Evolutionary conservation across 1,140 invertebrate species (phyloP).

Genomic region (Zaprionus taronus): DNA sequence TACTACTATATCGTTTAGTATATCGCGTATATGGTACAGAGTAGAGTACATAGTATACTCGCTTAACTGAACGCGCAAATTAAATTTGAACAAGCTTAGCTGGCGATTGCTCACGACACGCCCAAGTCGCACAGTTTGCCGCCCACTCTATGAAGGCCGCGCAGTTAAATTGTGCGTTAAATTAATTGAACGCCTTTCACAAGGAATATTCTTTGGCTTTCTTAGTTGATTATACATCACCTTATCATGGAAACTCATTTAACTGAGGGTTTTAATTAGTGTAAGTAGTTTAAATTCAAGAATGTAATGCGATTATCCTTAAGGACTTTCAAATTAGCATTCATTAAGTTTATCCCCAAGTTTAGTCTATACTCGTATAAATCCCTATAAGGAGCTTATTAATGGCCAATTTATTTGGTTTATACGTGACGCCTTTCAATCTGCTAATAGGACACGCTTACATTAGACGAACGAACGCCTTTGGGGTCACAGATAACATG

Average conservation of each 20-base stretch:
- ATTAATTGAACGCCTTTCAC: constrained; percentile 37
- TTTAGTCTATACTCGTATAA: not conserved
- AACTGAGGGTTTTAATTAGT: not conserved
- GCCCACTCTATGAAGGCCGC: not conserved
- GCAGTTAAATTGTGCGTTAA: constrained; percentile 36
- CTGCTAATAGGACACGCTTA: constrained; percentile 22
- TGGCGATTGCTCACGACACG: constrained; percentile 20
- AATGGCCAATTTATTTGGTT: constrained; percentile 14
- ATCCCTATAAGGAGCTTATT: not conserved
- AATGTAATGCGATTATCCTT: not conserved
- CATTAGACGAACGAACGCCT: constrained; percentile 9
- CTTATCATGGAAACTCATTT: not conserved
- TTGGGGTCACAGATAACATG: constrained; percentile 32
- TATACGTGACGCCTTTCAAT: constrained; percentile 24
- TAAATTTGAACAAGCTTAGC: constrained; percentile 54
- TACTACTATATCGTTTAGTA: not conserved
- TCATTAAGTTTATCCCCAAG: not conserved
- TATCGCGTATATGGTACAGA: not conserved
- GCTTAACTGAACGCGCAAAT: constrained; percentile 39
- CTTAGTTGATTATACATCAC: not conserved
- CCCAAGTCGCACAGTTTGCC: not conserved
- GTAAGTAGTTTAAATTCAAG: not conserved
- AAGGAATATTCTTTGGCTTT: not conserved
- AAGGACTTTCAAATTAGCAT: not conserved
- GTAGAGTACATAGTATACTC: constrained; percentile 5